Evolutionary conservation across 2,113 vertebrate species (phyloP).

Genomic region (Dermatemys mawii): DNA sequence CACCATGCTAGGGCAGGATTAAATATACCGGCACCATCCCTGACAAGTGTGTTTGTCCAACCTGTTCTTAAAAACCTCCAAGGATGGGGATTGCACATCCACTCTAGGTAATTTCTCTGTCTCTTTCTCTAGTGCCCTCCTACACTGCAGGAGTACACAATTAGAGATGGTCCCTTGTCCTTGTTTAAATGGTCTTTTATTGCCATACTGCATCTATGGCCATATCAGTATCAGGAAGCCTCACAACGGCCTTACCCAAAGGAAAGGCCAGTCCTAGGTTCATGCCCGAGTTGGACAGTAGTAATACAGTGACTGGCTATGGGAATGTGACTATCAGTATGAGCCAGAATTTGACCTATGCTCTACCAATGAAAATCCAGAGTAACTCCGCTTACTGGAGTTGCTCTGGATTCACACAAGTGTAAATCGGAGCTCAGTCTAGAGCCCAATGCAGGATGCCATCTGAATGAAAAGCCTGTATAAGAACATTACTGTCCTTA

Average conservation of each 20-base stretch:
- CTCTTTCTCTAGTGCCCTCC: neutral
- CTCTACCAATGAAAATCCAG: too few species aligned
- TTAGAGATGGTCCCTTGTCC: neutral
- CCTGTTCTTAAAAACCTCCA: neutral
- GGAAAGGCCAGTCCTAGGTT: neutral
- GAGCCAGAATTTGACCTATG: too few species aligned
- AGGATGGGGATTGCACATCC: neutral
- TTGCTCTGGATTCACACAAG: too few species aligned
- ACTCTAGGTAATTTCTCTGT: too few species aligned
- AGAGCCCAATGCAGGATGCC: too few species aligned
- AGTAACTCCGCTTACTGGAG: too few species aligned
- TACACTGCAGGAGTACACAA: neutral
- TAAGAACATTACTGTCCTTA: too few species aligned
- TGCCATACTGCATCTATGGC: neutral
- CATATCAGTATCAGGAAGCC: neutral
- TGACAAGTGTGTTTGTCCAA: neutral
- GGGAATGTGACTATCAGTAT: too few species aligned
- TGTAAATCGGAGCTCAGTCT: too few species aligned
- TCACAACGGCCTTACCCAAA: neutral
- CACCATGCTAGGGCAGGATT: neutral
- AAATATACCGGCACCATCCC: too few species aligned
- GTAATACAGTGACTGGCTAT: neutral
- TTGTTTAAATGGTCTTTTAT: neutral
- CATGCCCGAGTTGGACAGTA: neutral
- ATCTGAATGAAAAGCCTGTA: too few species aligned